Conservation (phyloP, 2,797 vertebrate species). For the Falco novaeseelandiae region DNA sequence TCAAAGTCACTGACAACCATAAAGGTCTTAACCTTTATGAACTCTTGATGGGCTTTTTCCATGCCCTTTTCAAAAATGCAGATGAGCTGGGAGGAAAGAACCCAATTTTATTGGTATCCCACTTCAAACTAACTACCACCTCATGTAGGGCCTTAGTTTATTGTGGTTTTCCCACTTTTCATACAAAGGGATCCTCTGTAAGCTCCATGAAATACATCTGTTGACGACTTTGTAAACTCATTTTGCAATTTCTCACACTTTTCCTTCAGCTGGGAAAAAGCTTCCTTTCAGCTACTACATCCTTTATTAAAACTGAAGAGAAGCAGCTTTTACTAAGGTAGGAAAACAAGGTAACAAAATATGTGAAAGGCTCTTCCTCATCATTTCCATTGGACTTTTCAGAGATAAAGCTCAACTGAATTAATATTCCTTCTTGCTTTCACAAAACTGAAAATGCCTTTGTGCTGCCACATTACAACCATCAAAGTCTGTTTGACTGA, state of each 20-base stretch:
- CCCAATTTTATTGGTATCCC: neutral
- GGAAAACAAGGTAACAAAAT: neutral
- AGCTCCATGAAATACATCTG: neutral
- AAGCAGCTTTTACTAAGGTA: neutral
- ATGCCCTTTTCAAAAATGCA: neutral
- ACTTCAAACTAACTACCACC: neutral
- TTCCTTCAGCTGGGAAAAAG: neutral
- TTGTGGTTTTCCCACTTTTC: neutral
- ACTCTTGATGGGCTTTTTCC: neutral
- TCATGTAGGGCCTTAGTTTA: neutral
- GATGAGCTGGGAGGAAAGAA: neutral
- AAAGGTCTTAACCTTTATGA: neutral
- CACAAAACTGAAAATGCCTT: slow-evolving; percentile 49
- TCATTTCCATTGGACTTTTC: neutral
- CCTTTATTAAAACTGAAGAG: neutral
- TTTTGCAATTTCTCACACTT: neutral
- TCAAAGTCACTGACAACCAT: neutral
- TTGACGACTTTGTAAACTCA: neutral
- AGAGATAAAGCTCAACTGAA: slow-evolving; percentile 15
- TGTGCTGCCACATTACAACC: slow-evolving; percentile 6
- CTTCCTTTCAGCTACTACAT: neutral
- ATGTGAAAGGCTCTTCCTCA: neutral
- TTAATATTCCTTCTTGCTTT: neutral
- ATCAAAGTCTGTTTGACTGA: slow-evolving; percentile 56
- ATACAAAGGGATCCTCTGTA: neutral